Conservation (phyloP, 2,113 vertebrate genomes). For the Psettodes erumei region DNA sequence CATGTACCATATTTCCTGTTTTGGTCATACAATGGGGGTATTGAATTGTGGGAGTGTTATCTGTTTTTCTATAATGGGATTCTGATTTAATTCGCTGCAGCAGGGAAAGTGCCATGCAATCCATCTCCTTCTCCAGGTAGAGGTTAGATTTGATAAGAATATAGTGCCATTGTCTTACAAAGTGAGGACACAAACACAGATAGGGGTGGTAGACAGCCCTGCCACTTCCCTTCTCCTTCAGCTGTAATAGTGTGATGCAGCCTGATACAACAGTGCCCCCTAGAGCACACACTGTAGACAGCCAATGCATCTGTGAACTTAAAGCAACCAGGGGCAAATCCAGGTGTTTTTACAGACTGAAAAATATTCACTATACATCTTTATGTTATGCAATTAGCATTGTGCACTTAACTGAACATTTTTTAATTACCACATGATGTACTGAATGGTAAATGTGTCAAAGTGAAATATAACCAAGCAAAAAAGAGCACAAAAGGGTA, state of each 20-base stretch:
- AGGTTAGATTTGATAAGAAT: slow-evolving; percentile 75
- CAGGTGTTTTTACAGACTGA: slow-evolving; percentile 43
- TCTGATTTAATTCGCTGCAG: slow-evolving; percentile 73
- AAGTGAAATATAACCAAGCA: slow-evolving; percentile 2
- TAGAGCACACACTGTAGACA: slow-evolving; percentile 23
- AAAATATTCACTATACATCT: slow-evolving; percentile 26
- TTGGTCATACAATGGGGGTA: slow-evolving; percentile 61
- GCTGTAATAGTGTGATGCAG: slow-evolving; percentile 5
- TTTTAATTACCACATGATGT: slow-evolving; percentile 13
- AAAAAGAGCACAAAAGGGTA: neutral
- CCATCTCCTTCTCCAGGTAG: slow-evolving; percentile 58
- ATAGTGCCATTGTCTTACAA: slow-evolving; percentile 70
- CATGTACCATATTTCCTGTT: slow-evolving; percentile 70
- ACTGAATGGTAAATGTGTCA: slow-evolving; percentile 3
- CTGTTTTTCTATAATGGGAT: slow-evolving; percentile 65
- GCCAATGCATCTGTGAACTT: neutral
- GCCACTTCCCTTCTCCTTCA: slow-evolving; percentile 24
- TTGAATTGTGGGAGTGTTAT: slow-evolving; percentile 62
- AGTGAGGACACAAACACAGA: slow-evolving; percentile 70
- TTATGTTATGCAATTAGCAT: slow-evolving; percentile 35
- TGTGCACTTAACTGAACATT: slow-evolving; percentile 12
- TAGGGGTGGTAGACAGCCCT: slow-evolving; percentile 36
- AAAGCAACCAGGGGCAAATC: slow-evolving; percentile 5
- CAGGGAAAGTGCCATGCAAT: slow-evolving; percentile 33
- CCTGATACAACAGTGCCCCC: slow-evolving; percentile 81